These are phyloP conservation scores for Castor canadensis DNA, from an alignment of 2,113 vertebrate species.

Conservation along the genomic window DNA sequence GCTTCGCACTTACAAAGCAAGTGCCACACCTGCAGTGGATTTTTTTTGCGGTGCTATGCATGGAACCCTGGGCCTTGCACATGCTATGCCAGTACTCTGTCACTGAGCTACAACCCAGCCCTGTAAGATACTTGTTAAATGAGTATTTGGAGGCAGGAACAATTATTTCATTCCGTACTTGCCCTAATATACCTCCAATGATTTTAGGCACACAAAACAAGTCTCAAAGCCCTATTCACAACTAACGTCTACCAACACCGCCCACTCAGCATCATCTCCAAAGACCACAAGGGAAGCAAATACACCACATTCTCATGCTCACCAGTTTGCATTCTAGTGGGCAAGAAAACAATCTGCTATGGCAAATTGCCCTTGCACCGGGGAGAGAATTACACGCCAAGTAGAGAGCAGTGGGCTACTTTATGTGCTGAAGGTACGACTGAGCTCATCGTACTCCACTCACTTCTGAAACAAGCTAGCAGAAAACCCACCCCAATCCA, in stretches of 20 bases:
- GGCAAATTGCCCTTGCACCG: background rate
- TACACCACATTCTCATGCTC: rapidly evolving
- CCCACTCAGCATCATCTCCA: background rate
- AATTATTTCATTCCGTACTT: background rate
- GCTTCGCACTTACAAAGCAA: too few relatives aligned
- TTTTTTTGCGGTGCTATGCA: too few relatives aligned
- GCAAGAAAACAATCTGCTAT: background rate
- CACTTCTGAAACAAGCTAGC: background rate
- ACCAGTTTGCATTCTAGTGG: background rate
- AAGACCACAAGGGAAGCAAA: background rate
- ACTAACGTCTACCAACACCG: background rate
- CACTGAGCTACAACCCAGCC: too few relatives aligned
- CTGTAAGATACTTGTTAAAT: background rate
- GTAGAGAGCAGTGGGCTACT: rapidly evolving
- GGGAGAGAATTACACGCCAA: background rate
- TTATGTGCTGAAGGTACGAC: background rate
- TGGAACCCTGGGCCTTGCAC: too few relatives aligned
- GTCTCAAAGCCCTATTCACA: background rate
- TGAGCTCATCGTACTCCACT: background rate
- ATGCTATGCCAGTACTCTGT: too few relatives aligned
- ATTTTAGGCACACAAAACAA: background rate
- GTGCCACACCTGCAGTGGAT: too few relatives aligned
- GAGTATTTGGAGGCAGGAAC: background rate
- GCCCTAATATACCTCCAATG: background rate
- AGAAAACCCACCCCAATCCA: background rate